phyloP scores from a whole-genome alignment of 2,113 vertebrate genomes.

The Phycodurus eques region DNA sequence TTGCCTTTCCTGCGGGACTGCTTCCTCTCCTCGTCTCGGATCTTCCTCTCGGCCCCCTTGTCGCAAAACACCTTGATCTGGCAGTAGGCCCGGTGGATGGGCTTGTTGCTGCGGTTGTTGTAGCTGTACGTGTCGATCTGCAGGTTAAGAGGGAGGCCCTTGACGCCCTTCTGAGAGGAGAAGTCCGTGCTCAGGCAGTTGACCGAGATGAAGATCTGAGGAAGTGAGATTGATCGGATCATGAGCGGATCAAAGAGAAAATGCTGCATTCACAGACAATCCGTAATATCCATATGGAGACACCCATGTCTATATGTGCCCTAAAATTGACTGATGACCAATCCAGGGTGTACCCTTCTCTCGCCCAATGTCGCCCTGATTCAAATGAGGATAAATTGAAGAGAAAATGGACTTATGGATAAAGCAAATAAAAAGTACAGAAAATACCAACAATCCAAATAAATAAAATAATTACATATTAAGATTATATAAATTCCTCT shows the following conservation, averaged over 20 bases:
- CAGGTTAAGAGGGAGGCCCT: constrained; percentile 92
- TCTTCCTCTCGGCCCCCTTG: constrained; percentile 98
- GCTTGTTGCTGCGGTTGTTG: constrained; percentile 98
- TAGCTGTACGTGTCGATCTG: constrained; percentile 99
- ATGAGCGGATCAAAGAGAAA: background rate
- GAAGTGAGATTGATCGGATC: background rate
- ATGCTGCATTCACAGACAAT: no score
- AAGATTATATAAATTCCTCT: background rate
- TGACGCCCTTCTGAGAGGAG: constrained; percentile 98
- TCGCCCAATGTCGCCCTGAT: no score
- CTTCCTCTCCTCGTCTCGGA: constrained; percentile 96
- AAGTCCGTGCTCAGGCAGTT: constrained; percentile 99
- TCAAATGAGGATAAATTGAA: background rate
- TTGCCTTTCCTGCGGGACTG: constrained; percentile 98
- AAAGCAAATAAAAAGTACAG: background rate
- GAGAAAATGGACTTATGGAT: background rate
- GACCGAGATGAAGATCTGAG: constrained; percentile 95
- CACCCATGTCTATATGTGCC: no score
- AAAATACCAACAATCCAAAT: background rate
- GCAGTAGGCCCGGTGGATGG: constrained; percentile 93
- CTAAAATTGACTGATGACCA: no score
- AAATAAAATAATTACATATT: background rate
- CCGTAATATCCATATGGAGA: no score
- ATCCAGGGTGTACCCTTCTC: no score
- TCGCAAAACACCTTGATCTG: constrained; percentile 99